These are phyloP conservation scores for Aphidius ervi DNA, from an alignment of 1,140 invertebrate genomes.

Conservation along the genomic window DNA sequence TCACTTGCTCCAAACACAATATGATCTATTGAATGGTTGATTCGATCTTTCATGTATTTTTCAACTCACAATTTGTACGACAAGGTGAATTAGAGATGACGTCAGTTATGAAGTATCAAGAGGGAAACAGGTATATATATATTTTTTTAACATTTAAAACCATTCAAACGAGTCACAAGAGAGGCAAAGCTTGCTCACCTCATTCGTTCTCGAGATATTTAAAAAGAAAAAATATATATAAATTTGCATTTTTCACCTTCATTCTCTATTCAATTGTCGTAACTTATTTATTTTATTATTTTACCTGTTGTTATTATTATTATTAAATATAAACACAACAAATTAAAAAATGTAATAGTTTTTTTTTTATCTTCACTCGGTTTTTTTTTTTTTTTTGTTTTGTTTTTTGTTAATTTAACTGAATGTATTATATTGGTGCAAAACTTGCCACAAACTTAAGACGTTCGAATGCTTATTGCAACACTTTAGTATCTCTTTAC, in stretches of 20 bases:
- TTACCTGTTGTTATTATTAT: no score
- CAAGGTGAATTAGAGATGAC: conserved; percentile 30
- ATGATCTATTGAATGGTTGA: conserved; percentile 15
- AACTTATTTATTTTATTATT: no score
- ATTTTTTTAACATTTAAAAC: background rate
- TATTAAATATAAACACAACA: no score
- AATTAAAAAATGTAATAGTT: no score
- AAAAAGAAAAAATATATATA: no score
- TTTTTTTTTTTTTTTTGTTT: no score
- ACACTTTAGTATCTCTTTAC: conserved; percentile 1
- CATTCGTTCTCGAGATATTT: background rate
- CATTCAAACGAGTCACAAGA: background rate
- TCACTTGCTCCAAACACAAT: conserved; percentile 1
- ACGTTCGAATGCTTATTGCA: conserved; percentile 17
- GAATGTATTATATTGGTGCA: background rate
- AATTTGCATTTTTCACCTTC: no score
- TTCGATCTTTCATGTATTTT: conserved; percentile 16
- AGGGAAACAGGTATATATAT: conserved; percentile 16
- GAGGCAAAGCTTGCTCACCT: background rate
- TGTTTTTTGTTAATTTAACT: no score
- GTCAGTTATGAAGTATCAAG: conserved; percentile 14
- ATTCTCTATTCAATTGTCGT: no score
- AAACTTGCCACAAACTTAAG: conserved; percentile 7
- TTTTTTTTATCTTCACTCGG: no score
- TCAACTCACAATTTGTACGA: conserved; percentile 5